Evolutionary conservation across 1,140 invertebrate genomes (phyloP), one percentile per base, ranked within the genome.

Genomic region (Orussus abietinus): DNA sequence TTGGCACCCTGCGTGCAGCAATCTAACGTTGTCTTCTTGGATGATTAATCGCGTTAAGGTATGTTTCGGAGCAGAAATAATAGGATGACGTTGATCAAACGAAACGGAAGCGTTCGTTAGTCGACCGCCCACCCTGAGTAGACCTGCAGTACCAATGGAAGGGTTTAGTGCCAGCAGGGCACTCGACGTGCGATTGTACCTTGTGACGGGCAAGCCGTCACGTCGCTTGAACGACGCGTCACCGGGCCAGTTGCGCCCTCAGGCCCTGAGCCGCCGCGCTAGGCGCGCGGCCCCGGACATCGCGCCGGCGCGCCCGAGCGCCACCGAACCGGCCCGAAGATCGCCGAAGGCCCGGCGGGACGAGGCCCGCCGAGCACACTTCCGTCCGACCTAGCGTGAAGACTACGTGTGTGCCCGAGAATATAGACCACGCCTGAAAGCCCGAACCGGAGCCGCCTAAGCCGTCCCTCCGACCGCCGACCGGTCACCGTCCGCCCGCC

Each of bases 101-200:
- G 40, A 35, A 1, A 72, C 35, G 6, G 53, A 21, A 1, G 71
- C 47, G 18, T 59, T 38, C 13, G 44, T 12, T 5, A 75, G 38
- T 11, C 72, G 31, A 5, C 74, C 69, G 9, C 66, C 70, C 10
- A 74, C 69, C 39, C 63, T 48, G 10, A 76, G 38, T 1, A 75
- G 4, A 20, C 57, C 56, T n/a, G 52, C 42, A 4, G 50, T 12
- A 35, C 72, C 67, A 6, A 72, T 9, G 45, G 68, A 70, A 2
- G 61, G 64, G 34, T 40, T 53, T n/a, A 69, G 18, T 39, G 35
- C 30, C 38, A 55, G 57, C 3, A 64, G 20, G 0, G 57, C 53
- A 31, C 54, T 62, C 0, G 48, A 49, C 3, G 5, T 9, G 18
- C 62, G 60, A 4, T 50, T 37, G 36, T 66, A 67, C 18, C 64